A percentile compares a stretch with the other conserved stretches of the same genome.
Conservation (phyloP, 2,797 vertebrate species). For the Acanthopagrus latus region DNA sequence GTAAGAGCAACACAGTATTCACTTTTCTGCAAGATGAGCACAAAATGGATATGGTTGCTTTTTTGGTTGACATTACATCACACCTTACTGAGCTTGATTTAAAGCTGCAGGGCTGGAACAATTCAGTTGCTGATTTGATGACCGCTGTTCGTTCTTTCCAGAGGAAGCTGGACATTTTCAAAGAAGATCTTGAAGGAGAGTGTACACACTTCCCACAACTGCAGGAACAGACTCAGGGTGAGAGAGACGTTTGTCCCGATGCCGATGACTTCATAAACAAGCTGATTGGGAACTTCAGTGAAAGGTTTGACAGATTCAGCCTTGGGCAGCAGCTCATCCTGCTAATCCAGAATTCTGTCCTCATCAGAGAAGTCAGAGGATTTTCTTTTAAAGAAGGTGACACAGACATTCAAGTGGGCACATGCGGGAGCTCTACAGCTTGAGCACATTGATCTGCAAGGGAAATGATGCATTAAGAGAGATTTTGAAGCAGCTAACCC, state of each 20-base stretch:
- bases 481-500: background rate
- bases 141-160: slow-evolving; percentile 1
- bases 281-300: background rate
- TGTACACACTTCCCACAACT: slow-evolving; percentile 5
- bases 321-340: background rate
- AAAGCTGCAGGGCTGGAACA: slow-evolving; percentile 10
- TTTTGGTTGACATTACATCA: slow-evolving; percentile 3
- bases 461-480: background rate
- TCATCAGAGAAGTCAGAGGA: background rate
- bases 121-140: slow-evolving; percentile 1
- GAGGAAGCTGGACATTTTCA: slow-evolving; percentile 9
- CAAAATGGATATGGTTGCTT: background rate
- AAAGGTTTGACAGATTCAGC: background rate
- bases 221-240: slow-evolving; percentile 4
- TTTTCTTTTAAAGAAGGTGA: background rate
- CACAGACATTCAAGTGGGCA: no score
- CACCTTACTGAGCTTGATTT: background rate
- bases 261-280: background rate
- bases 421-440: no score
- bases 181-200: slow-evolving; percentile 24
- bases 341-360: background rate
- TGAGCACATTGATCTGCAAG: background rate
- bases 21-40: slow-evolving; percentile 1
- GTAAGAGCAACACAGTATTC: slow-evolving; percentile 3
- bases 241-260: background rate